These are phyloP conservation scores for Rhinolophus sinicus DNA, from an alignment of 2,113 vertebrate species.

Conservation along the genomic window DNA sequence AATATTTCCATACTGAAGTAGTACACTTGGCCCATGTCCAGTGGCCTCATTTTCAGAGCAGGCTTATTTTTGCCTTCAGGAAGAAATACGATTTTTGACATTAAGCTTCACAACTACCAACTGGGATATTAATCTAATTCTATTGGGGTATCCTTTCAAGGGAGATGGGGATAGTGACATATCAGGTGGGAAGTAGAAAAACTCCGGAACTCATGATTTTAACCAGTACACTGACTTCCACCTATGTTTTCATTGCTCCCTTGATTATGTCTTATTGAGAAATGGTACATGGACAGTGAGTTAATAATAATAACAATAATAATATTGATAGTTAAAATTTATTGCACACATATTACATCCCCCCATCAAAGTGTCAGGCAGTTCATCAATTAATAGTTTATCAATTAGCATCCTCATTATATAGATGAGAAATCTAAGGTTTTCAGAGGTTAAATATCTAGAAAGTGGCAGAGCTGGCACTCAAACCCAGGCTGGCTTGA, in stretches of 20 bases:
- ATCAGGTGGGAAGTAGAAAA: neutral
- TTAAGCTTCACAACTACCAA: slow-evolving; percentile 12
- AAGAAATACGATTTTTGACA: slow-evolving; percentile 57
- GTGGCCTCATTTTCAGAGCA: neutral
- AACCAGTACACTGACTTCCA: neutral
- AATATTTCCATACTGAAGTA: slow-evolving; percentile 1
- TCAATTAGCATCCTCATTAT: neutral
- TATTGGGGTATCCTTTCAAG: neutral
- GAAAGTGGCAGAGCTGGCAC: neutral
- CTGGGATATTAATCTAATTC: slow-evolving; percentile 8
- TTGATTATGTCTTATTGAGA: neutral
- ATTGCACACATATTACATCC: neutral
- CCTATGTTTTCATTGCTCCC: neutral
- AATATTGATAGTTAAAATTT: neutral
- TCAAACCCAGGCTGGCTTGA: neutral
- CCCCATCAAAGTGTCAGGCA: neutral
- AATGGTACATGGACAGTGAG: neutral
- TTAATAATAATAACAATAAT: neutral
- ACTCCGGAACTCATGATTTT: neutral
- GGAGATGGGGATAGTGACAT: neutral
- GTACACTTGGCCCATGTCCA: neutral
- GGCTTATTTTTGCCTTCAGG: slow-evolving; percentile 26
- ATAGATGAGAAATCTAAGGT: neutral
- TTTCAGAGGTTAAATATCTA: neutral
- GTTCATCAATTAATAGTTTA: neutral